Conservation (phyloP, 1,140 invertebrate genomes). For the Oscheius sp. region DNA sequence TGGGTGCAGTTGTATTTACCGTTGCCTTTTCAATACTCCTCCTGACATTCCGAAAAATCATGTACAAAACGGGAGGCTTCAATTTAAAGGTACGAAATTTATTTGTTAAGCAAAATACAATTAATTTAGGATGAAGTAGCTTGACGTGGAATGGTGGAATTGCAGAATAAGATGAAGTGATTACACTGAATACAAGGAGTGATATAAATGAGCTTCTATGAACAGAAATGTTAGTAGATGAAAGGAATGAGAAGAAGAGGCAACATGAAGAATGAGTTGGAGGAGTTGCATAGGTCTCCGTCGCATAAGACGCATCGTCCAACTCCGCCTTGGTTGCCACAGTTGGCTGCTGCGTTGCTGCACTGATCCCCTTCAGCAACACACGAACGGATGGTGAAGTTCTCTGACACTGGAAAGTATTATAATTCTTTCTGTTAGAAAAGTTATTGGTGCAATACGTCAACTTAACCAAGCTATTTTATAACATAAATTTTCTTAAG, state of each 20-base stretch:
- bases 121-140: not conserved
- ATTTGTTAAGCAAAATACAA: not conserved
- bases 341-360: not conserved
- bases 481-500: conserved; percentile 1
- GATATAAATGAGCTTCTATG: too few species aligned
- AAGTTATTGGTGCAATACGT: too few species aligned
- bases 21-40: not conserved
- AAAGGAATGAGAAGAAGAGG: too few species aligned
- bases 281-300: conserved; percentile 18
- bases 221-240: too few species aligned
- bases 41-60: not conserved
- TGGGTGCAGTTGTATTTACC: not conserved
- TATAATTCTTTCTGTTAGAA: too few species aligned
- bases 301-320: conserved; percentile 20
- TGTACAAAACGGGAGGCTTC: conserved; percentile 1
- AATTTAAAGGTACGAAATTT: not conserved
- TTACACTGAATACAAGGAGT: too few species aligned
- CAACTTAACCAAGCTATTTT: too few species aligned
- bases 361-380: conserved; percentile 13
- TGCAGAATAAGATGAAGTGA: too few species aligned
- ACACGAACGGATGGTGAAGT: conserved; percentile 28
- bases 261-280: too few species aligned
- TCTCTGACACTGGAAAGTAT: conserved; percentile 19
- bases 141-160: not conserved
- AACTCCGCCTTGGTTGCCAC: conserved; percentile 3